These are phyloP conservation scores for Trinectes maculatus DNA, from an alignment of 2,113 vertebrate species.

Conservation along the genomic window DNA sequence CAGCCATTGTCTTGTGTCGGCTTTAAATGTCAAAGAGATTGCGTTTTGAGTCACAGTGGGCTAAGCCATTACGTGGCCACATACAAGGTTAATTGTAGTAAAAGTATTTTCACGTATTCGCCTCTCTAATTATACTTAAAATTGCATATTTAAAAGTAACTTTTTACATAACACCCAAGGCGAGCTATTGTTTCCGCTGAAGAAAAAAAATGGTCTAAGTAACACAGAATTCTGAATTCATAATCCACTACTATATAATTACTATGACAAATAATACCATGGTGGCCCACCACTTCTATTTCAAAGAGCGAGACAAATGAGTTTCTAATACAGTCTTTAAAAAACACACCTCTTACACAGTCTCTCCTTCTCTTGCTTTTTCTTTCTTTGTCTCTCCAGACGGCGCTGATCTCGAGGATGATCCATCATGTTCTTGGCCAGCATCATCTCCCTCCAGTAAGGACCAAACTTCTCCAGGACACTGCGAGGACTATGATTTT, in stretches of 20 bases:
- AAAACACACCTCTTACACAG: conserved; percentile 42
- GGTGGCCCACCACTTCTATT: conserved; percentile 59
- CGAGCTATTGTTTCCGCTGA: conserved; percentile 68
- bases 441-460: conserved; percentile 98
- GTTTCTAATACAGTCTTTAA: conserved; percentile 55
- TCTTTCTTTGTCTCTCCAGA: conserved; percentile 79
- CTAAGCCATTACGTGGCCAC: conserved; percentile 83
- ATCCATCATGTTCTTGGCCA: conserved; percentile 96
- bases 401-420: conserved; percentile 95
- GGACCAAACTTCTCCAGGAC: conserved; percentile 96
- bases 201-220: conserved; percentile 46
- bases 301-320: conserved; percentile 62
- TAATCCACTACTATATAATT: conserved; percentile 59
- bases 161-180: conserved; percentile 75
- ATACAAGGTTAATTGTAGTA: conserved; percentile 84
- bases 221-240: conserved; percentile 61
- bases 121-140: conserved; percentile 78
- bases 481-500: conserved; percentile 95
- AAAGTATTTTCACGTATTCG: conserved; percentile 79
- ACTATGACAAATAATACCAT: conserved; percentile 60
- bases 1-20: conserved; percentile 76
- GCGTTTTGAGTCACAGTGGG: conserved; percentile 83
- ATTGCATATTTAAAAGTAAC: conserved; percentile 77
- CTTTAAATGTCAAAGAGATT: conserved; percentile 83
- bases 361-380: conserved; percentile 15